Evolutionary conservation across 2,113 vertebrate species (phyloP).

Genomic region (Bubalus kerabau): DNA sequence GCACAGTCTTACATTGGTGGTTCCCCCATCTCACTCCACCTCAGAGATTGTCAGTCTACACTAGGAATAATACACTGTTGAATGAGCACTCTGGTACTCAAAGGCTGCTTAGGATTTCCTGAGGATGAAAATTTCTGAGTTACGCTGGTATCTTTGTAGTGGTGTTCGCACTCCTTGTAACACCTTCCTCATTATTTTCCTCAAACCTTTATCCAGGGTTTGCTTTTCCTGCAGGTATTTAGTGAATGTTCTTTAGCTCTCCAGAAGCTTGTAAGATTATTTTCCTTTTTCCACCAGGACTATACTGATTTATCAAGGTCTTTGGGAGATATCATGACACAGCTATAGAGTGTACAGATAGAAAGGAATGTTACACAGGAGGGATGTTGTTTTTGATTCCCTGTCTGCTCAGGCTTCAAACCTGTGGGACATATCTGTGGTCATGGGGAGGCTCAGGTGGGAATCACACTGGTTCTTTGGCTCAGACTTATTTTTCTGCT

Average conservation of each 20-base stretch:
- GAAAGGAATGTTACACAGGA: background rate
- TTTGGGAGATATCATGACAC: background rate
- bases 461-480: background rate
- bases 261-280: background rate
- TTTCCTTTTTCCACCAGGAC: background rate
- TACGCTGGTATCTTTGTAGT: background rate
- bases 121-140: background rate
- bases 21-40: background rate
- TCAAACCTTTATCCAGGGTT: background rate
- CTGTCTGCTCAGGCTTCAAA: background rate
- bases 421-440: too few relatives aligned
- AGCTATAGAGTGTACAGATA: background rate
- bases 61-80: fast-evolving
- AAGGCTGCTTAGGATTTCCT: background rate
- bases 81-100: background rate
- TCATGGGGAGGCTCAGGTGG: background rate
- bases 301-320: background rate
- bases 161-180: background rate
- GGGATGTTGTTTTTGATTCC: background rate
- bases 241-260: background rate
- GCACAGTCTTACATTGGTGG: too few relatives aligned
- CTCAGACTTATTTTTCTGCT: background rate
- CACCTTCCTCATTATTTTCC: background rate
- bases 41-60: background rate
- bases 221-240: background rate